These are phyloP conservation scores for Vimba vimba DNA, from an alignment of 2,113 vertebrate species.

Conservation along the genomic window DNA sequence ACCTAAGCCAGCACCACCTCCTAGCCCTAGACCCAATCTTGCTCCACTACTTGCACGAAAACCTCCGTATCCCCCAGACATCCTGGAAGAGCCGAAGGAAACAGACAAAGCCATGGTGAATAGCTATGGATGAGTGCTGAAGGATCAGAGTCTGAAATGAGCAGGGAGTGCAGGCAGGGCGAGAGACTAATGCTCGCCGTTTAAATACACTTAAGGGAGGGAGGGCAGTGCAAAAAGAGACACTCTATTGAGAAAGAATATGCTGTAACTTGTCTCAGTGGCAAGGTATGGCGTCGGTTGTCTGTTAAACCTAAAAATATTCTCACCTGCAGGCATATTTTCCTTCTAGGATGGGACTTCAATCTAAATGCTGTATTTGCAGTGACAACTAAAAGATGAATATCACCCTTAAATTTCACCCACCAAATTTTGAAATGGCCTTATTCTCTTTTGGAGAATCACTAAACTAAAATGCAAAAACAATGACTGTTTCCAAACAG, in stretches of 20 bases:
- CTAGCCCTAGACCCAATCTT: slow-evolving; percentile 33
- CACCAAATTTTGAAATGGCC: background rate
- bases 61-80: slow-evolving; percentile 49
- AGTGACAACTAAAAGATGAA: background rate
- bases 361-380: background rate
- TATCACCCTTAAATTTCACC: background rate
- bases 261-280: slow-evolving; percentile 34
- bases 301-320: slow-evolving; percentile 11
- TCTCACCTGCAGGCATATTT: slow-evolving; percentile 14
- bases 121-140: slow-evolving; percentile 20
- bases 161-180: slow-evolving; percentile 4
- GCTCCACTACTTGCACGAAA: slow-evolving; percentile 23
- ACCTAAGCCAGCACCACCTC: slow-evolving; percentile 3
- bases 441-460: background rate
- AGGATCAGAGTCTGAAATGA: slow-evolving; percentile 19
- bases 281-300: slow-evolving; percentile 19
- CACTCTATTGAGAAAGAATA: background rate
- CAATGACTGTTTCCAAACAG: too few species aligned
- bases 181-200: background rate
- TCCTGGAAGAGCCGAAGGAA: slow-evolving; percentile 51
- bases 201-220: slow-evolving; percentile 42
- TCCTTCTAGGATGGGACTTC: background rate
- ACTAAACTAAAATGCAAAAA: too few species aligned
- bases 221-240: slow-evolving; percentile 13
- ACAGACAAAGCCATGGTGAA: slow-evolving; percentile 54